Base-by-base conservation (phyloP, 2,797 vertebrate genomes). In the Gobio occitaniae region DNA sequence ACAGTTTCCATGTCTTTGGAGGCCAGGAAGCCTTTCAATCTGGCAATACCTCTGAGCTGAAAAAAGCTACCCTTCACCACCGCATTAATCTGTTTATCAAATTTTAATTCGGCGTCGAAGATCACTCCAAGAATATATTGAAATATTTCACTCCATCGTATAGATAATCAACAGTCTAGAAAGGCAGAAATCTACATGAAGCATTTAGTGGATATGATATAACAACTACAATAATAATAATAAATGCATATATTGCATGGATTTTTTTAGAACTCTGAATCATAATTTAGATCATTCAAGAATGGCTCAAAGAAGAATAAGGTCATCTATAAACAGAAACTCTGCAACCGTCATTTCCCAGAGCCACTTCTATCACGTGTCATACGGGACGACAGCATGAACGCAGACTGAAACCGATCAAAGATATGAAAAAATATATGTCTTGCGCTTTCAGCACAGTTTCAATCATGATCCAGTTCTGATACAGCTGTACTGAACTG, bases 291-390 rank as follows among this genome's bases (percentile, higher is more conserved):
- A 36, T 54, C 32, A 19, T 36, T 75, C 50, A 19, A 75, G 29
- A 75, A 54, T 12, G 5, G 17, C 3, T 75, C 17, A 32, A 38
- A 13, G 12, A 41, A 78, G 54, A 78, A 61, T 78, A 38, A 78
- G 21, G 52, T 44, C 54, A 61, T 61, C 38, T 61, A 78, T 12
- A 78, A 78, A 15, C 38, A 78, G 38, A 78, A 78, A 17, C 38
- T 78, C 56, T 44, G 56, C 76, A 78, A 47, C 13, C 15, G 10
- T 56, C n/a, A 78, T 78, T 78, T 78, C 36, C 36, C 13, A 61
- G 54, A 61, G 56, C 13, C 54, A 59, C 32, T 78, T 44, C 15
- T 61, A 61, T 78, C 21, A 61, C 4, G 8, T 25, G n/a, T 13
- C 54, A 44, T 61, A 61, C 15, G 9, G 32, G 56, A 63, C 15